Conservation (phyloP, 1,140 invertebrate genomes). For the Heliconius eleuchia region DNA sequence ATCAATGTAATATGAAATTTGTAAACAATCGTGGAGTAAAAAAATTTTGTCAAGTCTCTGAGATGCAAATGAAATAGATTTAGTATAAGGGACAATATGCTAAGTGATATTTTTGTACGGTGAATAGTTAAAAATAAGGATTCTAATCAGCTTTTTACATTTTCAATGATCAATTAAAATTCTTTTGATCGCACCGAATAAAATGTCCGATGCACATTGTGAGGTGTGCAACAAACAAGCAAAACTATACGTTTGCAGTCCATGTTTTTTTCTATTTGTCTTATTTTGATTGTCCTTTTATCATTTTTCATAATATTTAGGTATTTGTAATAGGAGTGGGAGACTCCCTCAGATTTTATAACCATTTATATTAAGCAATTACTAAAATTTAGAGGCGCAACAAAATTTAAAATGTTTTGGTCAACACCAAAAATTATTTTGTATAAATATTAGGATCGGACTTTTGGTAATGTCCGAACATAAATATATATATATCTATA, state of each 20-base stretch:
- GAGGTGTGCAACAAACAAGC: not conserved
- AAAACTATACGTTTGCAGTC: not conserved
- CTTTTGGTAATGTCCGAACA: no score
- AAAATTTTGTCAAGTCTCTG: not conserved
- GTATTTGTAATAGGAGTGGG: no score
- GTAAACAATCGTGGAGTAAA: not conserved
- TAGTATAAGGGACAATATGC: constrained; percentile 9
- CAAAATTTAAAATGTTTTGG: no score
- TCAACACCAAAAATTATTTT: no score
- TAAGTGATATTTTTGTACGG: constrained; percentile 30
- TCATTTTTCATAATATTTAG: no score
- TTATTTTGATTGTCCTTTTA: no score
- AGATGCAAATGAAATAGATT: not conserved
- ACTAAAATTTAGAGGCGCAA: no score
- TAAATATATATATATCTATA: no score
- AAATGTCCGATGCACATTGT: not conserved
- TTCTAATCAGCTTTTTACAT: constrained; percentile 19
- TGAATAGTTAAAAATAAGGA: constrained; percentile 13
- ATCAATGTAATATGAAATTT: not conserved
- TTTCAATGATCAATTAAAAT: not conserved
- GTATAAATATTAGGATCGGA: no score
- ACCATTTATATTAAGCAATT: no score
- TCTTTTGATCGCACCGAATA: not conserved
- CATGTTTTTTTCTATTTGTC: no score
- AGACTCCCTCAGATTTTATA: no score